A percentile compares a stretch with the other conserved stretches of the same genome.
Conservation (phyloP, 2,797 vertebrate genomes). For the Acipenser transmontanus region DNA sequence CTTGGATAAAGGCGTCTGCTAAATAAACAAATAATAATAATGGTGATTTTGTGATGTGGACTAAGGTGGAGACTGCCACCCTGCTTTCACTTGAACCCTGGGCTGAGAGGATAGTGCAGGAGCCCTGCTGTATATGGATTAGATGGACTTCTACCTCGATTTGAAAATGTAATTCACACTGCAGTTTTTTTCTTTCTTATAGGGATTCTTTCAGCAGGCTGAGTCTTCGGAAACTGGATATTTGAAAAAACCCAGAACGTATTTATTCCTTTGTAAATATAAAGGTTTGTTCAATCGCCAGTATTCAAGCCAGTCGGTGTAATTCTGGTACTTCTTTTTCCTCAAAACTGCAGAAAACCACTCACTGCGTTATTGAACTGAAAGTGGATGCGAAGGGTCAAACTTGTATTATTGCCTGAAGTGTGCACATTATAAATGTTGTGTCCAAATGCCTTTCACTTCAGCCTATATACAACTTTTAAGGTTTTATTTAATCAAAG, state of each 20-base stretch:
- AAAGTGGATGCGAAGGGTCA: conserved; percentile 51
- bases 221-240: conserved; percentile 94
- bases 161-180: no score
- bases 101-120: no score
- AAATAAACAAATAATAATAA: no score
- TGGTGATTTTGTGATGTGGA: no score
- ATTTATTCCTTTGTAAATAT: conserved; percentile 73
- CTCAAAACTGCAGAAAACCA: conserved; percentile 62
- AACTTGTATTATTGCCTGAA: conserved; percentile 42
- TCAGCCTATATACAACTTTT: conserved; percentile 49
- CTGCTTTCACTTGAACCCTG: no score
- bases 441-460: conserved; percentile 57
- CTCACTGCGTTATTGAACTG: conserved; percentile 35
- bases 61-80: no score
- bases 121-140: no score
- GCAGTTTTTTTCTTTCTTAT: conserved; percentile 40
- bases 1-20: no score
- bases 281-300: conserved; percentile 39
- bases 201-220: conserved; percentile 99
- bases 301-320: conserved; percentile 44
- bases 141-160: no score
- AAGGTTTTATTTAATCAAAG: conserved; percentile 54
- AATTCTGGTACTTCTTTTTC: conserved; percentile 45
- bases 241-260: conserved; percentile 71
- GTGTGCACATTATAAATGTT: conserved; percentile 62